Conservation (phyloP, 2,888 invertebrate species). For the Rosalia funebris region DNA sequence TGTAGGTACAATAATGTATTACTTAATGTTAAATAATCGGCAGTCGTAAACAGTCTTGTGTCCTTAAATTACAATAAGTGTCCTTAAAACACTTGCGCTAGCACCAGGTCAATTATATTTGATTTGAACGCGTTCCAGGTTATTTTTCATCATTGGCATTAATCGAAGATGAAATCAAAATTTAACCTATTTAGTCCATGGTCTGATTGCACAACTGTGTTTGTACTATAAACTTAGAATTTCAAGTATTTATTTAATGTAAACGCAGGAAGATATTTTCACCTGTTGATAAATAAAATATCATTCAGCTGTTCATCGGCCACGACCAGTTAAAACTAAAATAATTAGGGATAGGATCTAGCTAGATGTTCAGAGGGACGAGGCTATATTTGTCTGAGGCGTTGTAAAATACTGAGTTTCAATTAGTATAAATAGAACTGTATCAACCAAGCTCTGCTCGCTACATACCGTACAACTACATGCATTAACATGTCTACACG, state of each 20-base stretch:
- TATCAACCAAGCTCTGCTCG: slow-evolving; percentile 3
- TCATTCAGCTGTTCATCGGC: background rate
- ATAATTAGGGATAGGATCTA: slow-evolving; percentile 10
- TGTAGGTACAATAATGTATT: no score
- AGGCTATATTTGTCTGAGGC: slow-evolving; percentile 24
- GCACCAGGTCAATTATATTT: background rate
- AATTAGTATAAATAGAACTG: slow-evolving; percentile 29
- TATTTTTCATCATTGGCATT: slow-evolving; percentile 11
- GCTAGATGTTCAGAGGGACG: slow-evolving; percentile 13
- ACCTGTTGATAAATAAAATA: background rate
- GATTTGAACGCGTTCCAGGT: slow-evolving; percentile 6
- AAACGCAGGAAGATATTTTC: slow-evolving; percentile 4
- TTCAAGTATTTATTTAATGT: slow-evolving; percentile 3
- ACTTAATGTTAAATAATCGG: no score
- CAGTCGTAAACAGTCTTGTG: no score
- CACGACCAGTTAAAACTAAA: background rate
- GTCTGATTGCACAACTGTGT: slow-evolving; percentile 6
- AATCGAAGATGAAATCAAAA: background rate
- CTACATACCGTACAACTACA: slow-evolving; percentile 3
- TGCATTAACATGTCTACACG: slow-evolving; percentile 14
- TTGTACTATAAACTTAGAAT: slow-evolving; percentile 5
- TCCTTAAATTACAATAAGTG: background rate
- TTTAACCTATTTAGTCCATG: slow-evolving; percentile 9
- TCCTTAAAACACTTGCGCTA: slow-evolving; percentile 4
- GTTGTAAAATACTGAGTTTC: slow-evolving; percentile 16